phyloP scores from a whole-genome alignment of 2,113 vertebrate species.

The Atrichornis clamosus region DNA sequence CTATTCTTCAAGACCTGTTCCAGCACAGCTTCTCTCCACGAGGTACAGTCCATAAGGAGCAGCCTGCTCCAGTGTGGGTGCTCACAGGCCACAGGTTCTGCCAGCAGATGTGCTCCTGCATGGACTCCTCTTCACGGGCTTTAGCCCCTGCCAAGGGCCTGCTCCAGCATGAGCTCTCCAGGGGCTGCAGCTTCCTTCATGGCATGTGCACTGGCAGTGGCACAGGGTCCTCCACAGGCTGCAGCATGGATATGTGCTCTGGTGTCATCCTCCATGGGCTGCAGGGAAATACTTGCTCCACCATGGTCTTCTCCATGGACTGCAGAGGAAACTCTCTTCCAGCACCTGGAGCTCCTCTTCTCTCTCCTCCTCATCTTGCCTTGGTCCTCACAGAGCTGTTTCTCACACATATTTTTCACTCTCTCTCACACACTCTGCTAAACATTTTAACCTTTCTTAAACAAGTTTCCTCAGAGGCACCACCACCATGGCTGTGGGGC shows the following conservation, averaged over 20 bases:
- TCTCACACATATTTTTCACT: background rate
- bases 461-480: background rate
- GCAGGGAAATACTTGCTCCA: background rate
- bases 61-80: accelerated
- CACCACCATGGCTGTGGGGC: background rate
- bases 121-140: background rate
- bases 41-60: background rate
- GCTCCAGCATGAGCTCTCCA: background rate
- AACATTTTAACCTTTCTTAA: background rate
- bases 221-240: background rate
- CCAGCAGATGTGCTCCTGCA: background rate
- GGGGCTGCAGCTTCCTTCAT: background rate
- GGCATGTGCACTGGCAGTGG: background rate
- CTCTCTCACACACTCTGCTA: background rate
- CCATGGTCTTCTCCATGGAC: background rate
- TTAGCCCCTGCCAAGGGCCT: background rate
- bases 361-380: background rate
- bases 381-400: background rate
- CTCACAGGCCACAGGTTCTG: background rate
- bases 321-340: background rate
- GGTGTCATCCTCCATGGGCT: background rate
- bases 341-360: background rate
- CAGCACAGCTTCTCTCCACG: background rate
- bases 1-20: background rate
- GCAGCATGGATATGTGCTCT: background rate